Base-by-base conservation (phyloP, 2,888 invertebrate genomes). In the Erebia aethiops region DNA sequence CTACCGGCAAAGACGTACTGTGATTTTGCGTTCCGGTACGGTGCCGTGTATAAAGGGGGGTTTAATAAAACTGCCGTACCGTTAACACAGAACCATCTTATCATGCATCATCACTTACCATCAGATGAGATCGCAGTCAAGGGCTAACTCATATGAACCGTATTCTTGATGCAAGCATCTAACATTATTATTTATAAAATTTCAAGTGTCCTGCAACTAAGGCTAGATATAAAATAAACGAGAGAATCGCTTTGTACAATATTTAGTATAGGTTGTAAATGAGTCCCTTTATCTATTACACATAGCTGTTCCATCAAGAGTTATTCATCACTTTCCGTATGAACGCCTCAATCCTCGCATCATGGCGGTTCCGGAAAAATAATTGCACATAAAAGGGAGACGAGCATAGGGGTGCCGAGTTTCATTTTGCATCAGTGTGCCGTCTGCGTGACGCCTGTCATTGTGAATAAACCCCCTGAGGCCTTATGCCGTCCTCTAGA, bases 361-460 rank as follows among this genome's bases (percentile, higher is more conserved):
- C 49, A 67, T 67, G 66, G 49, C 67, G 67, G 71, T 71, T 69
- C 66, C 71, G 69, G 63, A 71, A 70, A 71, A 74, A 74, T 74
- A 73, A 73, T 73, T 70, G 73, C 68, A 70, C 71, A 71, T 71
- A 68, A 57, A 70, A 68, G 68, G 13, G 67, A 52, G 67, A 67
- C 71, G 62, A 75, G 62, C 62, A 49, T 49, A 46, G 49, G 74
- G 73, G 71, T 67, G 69, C 61, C 69, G 71, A 67, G 61, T 61
- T 68, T 73, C 72, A 74, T 74, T 67, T 66, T 70, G 71, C 71
- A 71, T 71, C 68, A 66, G 71, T 65, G 70, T 65, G 71, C 69
- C 69, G 74, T 70, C 74, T 74, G 74, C 72, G 70, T 75, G 74
- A 74, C 75, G 75, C 74, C 75, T 74, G 71, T 73, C 75, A 74